A percentile compares a stretch with the other conserved stretches of the same genome.
Conservation (phyloP, 2,797 vertebrate species). For the Monodelphis domestica region DNA sequence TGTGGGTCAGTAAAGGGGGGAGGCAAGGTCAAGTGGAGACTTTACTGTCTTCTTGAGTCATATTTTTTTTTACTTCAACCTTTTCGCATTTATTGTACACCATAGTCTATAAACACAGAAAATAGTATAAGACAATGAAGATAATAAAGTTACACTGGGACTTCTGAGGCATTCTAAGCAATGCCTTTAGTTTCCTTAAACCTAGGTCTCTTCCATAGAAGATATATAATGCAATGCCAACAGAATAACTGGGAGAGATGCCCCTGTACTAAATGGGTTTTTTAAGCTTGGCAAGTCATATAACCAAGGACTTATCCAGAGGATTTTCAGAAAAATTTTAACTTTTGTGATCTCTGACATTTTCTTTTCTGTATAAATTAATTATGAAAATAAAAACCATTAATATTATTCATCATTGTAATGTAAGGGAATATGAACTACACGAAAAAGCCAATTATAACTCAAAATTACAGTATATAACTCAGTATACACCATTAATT, state of each 20-base stretch:
- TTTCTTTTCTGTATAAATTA: slow-evolving; percentile 15
- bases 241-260: slow-evolving; percentile 19
- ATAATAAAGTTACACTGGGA: neutral
- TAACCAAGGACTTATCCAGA: neutral
- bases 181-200: slow-evolving; percentile 33
- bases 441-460: slow-evolving; percentile 23
- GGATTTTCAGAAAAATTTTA: slow-evolving; percentile 13
- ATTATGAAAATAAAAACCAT: slow-evolving; percentile 18
- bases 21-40: neutral
- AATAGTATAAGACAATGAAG: neutral
- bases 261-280: slow-evolving; percentile 2
- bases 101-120: slow-evolving; percentile 15
- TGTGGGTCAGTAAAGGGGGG: slow-evolving; percentile 2
- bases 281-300: slow-evolving; percentile 37
- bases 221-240: slow-evolving; percentile 32
- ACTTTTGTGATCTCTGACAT: neutral
- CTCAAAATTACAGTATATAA: slow-evolving; percentile 20
- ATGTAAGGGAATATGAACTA: slow-evolving; percentile 31
- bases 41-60: neutral
- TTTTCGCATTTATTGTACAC: slow-evolving; percentile 10
- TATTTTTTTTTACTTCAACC: slow-evolving; percentile 17
- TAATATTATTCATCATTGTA: slow-evolving; percentile 11
- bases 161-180: slow-evolving; percentile 34
- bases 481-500: slow-evolving; percentile 28
- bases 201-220: slow-evolving; percentile 33